A percentile compares a stretch with the other conserved stretches of the same genome.
Evolutionary conservation across 2,888 invertebrate species (phyloP).

Genomic region (Cheilosia impressa): DNA sequence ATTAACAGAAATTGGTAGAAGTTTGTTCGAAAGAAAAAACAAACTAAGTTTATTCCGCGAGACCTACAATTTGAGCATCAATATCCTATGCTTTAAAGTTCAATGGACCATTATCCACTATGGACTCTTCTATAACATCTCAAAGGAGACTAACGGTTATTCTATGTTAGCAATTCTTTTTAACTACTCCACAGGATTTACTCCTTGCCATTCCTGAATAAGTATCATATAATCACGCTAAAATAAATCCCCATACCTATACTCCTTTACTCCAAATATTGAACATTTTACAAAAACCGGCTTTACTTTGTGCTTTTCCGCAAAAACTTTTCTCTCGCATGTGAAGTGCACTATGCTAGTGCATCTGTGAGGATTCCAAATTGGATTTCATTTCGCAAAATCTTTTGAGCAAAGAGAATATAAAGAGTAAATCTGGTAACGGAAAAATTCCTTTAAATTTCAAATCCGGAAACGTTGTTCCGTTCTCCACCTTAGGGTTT

Average conservation of each 20-base stretch:
- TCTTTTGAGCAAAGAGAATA: conserved; percentile 12
- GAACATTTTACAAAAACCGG: conserved; percentile 9
- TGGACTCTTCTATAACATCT: conserved; percentile 1
- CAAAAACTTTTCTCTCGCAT: conserved; percentile 26
- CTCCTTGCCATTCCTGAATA: conserved; percentile 12
- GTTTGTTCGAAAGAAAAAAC: no score
- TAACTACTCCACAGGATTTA: conserved; percentile 29
- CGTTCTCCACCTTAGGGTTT: conserved; percentile 25
- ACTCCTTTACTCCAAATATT: not conserved
- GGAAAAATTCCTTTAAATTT: conserved; percentile 31
- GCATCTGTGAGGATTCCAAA: conserved; percentile 34
- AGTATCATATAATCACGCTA: conserved; percentile 39
- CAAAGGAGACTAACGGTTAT: conserved; percentile 17
- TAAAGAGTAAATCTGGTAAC: conserved; percentile 3
- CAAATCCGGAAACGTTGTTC: conserved; percentile 24
- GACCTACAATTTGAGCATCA: not conserved
- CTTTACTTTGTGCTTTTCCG: conserved; percentile 9
- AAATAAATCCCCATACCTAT: conserved; percentile 32
- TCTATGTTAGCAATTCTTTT: conserved; percentile 15
- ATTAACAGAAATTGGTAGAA: no score
- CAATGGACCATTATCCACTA: conserved; percentile 21
- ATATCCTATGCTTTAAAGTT: not conserved
- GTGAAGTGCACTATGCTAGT: conserved; percentile 2
- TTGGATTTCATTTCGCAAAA: conserved; percentile 38
- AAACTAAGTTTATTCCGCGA: no score